Evolutionary conservation across 2,888 invertebrate genomes (phyloP).

Genomic region (Caenorhabditis japonica): DNA sequence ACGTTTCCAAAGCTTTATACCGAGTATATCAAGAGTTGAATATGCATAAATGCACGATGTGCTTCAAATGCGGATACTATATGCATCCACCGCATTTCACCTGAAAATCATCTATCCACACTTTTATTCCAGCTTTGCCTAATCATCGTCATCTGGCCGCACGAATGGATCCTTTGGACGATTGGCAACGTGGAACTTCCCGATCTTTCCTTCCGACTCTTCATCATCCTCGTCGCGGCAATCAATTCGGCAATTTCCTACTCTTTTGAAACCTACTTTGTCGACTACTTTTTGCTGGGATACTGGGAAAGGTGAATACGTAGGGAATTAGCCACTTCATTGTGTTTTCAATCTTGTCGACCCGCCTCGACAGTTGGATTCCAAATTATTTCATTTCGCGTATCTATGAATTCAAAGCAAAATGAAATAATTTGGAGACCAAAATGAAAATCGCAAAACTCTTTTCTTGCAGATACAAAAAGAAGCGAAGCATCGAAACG

Average conservation of each 20-base stretch:
- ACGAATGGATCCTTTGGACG: slow-evolving; percentile 1
- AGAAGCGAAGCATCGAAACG: slow-evolving; percentile 44
- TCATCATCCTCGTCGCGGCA: slow-evolving; percentile 31
- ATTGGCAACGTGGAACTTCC: slow-evolving; percentile 42
- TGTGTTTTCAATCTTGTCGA: neutral
- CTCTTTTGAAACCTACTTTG: slow-evolving; percentile 66
- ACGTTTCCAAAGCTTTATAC: no score
- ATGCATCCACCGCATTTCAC: no score
- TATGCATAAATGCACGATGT: no score
- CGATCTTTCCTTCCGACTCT: slow-evolving; percentile 23
- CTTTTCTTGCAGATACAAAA: slow-evolving; percentile 42
- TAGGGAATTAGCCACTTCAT: slow-evolving; percentile 1
- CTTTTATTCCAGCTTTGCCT: slow-evolving; percentile 42
- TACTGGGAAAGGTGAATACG: slow-evolving; percentile 62
- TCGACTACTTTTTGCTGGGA: slow-evolving; percentile 67
- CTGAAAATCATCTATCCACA: no score
- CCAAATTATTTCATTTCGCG: no score
- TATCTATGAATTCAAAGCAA: no score
- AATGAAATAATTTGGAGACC: no score
- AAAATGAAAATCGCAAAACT: no score
- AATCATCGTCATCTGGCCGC: slow-evolving; percentile 31
- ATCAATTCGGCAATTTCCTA: slow-evolving; percentile 46
- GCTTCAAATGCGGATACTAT: no score
- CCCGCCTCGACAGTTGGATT: neutral
- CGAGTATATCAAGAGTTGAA: no score